A percentile compares a stretch with the other conserved stretches of the same genome.
Conservation (phyloP, 2,888 invertebrate genomes). For the Lasioglossum figueresi region DNA sequence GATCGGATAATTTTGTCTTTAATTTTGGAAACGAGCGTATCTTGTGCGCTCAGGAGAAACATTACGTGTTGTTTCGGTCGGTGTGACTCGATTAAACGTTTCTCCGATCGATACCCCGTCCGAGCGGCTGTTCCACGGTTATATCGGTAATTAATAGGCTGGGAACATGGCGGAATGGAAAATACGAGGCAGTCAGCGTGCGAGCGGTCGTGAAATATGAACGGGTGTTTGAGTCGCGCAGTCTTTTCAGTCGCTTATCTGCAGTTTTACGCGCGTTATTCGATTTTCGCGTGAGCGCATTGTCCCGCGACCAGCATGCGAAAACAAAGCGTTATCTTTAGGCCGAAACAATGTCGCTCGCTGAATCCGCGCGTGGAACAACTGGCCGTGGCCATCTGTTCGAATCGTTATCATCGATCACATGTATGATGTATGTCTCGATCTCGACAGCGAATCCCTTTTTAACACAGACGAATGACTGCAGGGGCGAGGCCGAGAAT, state of each 20-base stretch:
- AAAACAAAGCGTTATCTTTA: conserved; percentile 75
- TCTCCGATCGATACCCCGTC: conserved; percentile 20
- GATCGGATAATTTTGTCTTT: too few species aligned
- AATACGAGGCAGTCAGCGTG: background rate
- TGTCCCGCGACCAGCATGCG: conserved; percentile 63
- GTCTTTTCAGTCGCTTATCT: conserved; percentile 69
- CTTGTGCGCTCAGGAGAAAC: background rate
- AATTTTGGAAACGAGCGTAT: too few species aligned
- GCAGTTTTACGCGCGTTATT: conserved; percentile 70
- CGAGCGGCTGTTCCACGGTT: background rate
- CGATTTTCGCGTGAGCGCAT: conserved; percentile 70
- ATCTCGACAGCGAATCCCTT: conserved; percentile 74
- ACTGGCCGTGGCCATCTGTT: conserved; percentile 66
- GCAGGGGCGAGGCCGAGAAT: conserved; percentile 58
- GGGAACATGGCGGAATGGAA: background rate
- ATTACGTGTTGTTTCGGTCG: background rate
- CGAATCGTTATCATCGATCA: conserved; percentile 73
- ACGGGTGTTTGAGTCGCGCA: conserved; percentile 64
- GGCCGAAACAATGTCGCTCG: conserved; percentile 71
- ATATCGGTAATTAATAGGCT: background rate
- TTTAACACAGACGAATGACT: conserved; percentile 79
- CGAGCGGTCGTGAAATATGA: conserved; percentile 63
- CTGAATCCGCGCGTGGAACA: conserved; percentile 70
- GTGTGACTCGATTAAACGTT: conserved; percentile 39
- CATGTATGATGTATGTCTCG: conserved; percentile 69